Conservation (phyloP, 2,797 vertebrate genomes). For the Clarias laeviceps region DNA sequence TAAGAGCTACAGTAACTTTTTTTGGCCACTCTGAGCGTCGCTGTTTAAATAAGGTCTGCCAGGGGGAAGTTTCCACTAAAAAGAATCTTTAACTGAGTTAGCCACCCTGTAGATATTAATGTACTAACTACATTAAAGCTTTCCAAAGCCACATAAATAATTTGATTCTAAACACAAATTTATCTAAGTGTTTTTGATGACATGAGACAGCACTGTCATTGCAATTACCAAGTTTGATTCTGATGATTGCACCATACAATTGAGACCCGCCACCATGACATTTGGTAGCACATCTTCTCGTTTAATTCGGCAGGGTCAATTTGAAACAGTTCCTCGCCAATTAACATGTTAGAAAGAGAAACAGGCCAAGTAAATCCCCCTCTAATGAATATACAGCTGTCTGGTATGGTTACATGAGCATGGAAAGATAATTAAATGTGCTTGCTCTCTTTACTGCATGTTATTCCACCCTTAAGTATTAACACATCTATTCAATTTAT, state of each 20-base stretch:
- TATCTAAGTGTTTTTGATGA: not conserved
- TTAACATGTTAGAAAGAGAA: slow-evolving; percentile 66
- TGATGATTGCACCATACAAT: slow-evolving; percentile 43
- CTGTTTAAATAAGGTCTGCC: slow-evolving; percentile 44
- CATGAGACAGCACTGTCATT: slow-evolving; percentile 31
- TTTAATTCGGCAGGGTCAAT: slow-evolving; percentile 58
- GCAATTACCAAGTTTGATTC: slow-evolving; percentile 19
- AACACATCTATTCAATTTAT: slow-evolving; percentile 50
- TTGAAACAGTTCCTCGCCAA: slow-evolving; percentile 60
- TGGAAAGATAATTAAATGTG: slow-evolving; percentile 69
- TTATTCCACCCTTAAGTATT: slow-evolving; percentile 50
- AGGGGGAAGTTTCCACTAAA: not conserved
- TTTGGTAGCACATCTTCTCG: slow-evolving; percentile 53
- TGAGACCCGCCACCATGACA: slow-evolving; percentile 44
- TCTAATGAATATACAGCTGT: slow-evolving; percentile 74
- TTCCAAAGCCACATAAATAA: not conserved
- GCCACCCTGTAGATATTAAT: not conserved
- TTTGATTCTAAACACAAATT: slow-evolving; percentile 23
- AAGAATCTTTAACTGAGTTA: slow-evolving; percentile 4
- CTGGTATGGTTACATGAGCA: slow-evolving; percentile 70
- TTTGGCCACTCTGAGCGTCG: not conserved
- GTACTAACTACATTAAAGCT: slow-evolving; percentile 2
- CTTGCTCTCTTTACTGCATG: slow-evolving; percentile 58
- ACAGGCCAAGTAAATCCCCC: slow-evolving; percentile 58
- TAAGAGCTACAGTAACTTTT: slow-evolving; percentile 42